Base-by-base conservation (phyloP, 92 coral and sea anemone genomes). In the Muricea muricata region DNA sequence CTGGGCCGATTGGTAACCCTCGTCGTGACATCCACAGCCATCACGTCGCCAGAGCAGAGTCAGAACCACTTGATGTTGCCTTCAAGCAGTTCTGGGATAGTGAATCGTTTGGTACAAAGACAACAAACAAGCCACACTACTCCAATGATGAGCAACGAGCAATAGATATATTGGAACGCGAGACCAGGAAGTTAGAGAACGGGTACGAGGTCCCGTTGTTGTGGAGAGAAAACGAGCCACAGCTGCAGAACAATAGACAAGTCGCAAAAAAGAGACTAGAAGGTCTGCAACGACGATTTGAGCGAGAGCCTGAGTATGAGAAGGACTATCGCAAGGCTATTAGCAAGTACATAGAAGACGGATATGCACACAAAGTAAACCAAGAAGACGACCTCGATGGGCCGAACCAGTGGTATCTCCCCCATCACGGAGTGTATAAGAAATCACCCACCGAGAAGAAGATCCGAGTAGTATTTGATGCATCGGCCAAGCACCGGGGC, bases 251-350 rank as follows among this genome's bases (percentile, higher is more conserved):
- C 41, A 85, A 85, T 46, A 72, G 86, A 28, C 37, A 23, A 30
- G 76, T 75, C 78, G 93, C 94, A 28, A 79, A 42, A 57, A 92
- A 87, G 75, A 60, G 89, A 40, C 78, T 86, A 9, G 68, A 86
- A 35, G 82, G 93, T 15, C 84, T 90, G 47, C 87, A 86, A 58
- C 65, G 85, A 52, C 76, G 69, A n/a, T 73, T 91, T 47, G 84
- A 81, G 34, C 85, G 88, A 60, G 87, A 91, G 46, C 82, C 83
- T 15, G 63, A 52, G 21, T 54, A 85, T 13, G 87, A 91, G 12
- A n/a, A 85, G 84, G 90, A 91, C 52, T 86, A 91, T 72, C 75
- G 88, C 24, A 81, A 33, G 33, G 79, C 86, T 26, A 89, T 89
- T 42, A 80, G 80, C 6, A 90, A 78, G 15, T 89, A 84, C 61